phyloP scores from a whole-genome alignment of 1,140 invertebrate genomes.

The Sitobion miscanthi region DNA sequence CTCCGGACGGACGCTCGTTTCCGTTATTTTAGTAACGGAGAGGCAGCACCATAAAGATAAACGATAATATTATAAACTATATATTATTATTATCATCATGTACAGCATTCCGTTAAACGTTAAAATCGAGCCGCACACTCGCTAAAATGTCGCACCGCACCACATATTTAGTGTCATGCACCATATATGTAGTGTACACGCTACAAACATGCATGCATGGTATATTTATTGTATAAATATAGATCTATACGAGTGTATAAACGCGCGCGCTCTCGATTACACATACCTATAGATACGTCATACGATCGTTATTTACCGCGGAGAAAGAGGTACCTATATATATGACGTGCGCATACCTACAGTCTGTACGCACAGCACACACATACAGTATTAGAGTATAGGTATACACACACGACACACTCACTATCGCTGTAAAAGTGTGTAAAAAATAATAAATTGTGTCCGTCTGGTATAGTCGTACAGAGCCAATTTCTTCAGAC shows the following conservation, averaged over 20 bases:
- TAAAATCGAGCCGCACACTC: neutral
- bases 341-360: neutral
- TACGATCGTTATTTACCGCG: constrained; percentile 20
- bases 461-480: neutral
- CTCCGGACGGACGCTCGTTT: neutral
- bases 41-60: neutral
- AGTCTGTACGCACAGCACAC: neutral
- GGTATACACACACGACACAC: neutral
- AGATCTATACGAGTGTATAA: neutral
- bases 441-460: constrained; percentile 9
- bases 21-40: neutral
- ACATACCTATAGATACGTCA: constrained; percentile 12
- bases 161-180: constrained; percentile 3
- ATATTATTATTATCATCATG: neutral
- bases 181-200: neutral
- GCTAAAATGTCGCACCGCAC: neutral
- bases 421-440: neutral
- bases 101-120: neutral
- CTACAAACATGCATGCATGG: neutral
- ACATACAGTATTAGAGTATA: neutral
- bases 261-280: neutral
- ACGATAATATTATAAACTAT: neutral
- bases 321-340: neutral
- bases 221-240: constrained; percentile 10
- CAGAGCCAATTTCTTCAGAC: neutral